These are phyloP conservation scores for Neodiprion fabricii DNA, from an alignment of 1,140 invertebrate genomes.

Conservation along the genomic window DNA sequence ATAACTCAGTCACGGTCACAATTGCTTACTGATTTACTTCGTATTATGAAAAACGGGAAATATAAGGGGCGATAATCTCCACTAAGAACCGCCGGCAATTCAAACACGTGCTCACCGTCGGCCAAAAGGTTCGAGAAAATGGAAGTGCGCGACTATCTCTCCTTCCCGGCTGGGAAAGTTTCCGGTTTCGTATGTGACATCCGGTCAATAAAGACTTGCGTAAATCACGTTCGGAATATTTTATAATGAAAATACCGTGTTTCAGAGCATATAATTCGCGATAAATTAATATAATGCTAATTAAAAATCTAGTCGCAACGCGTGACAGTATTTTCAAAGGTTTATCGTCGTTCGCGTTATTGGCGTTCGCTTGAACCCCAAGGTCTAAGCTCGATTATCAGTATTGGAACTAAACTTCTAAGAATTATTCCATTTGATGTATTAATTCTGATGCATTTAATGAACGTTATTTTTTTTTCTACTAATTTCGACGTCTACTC, in stretches of 20 bases:
- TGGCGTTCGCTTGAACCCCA: not conserved
- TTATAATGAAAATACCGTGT: not conserved
- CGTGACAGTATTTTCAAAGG: not conserved
- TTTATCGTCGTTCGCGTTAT: not conserved
- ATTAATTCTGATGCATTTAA: not conserved
- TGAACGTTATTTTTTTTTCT: not conserved
- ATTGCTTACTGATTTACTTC: not conserved
- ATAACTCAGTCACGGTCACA: conserved; percentile 12
- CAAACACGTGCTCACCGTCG: conserved; percentile 54
- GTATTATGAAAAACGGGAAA: conserved; percentile 23
- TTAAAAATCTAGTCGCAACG: not conserved
- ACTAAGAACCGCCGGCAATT: conserved; percentile 45
- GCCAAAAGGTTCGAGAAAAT: conserved; percentile 55
- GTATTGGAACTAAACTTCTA: not conserved
- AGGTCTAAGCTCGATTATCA: not conserved
- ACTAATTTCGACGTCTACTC: not conserved
- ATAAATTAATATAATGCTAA: not conserved
- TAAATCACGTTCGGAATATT: not conserved
- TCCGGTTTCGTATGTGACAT: not conserved
- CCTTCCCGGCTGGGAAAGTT: conserved; percentile 9
- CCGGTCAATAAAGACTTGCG: not conserved
- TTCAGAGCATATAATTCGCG: not conserved
- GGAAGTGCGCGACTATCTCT: conserved; percentile 47
- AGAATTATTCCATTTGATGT: not conserved
- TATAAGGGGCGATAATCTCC: conserved; percentile 17